Base-by-base conservation (phyloP, 2,888 invertebrate species). In the Microlaimidae sp. region DNA sequence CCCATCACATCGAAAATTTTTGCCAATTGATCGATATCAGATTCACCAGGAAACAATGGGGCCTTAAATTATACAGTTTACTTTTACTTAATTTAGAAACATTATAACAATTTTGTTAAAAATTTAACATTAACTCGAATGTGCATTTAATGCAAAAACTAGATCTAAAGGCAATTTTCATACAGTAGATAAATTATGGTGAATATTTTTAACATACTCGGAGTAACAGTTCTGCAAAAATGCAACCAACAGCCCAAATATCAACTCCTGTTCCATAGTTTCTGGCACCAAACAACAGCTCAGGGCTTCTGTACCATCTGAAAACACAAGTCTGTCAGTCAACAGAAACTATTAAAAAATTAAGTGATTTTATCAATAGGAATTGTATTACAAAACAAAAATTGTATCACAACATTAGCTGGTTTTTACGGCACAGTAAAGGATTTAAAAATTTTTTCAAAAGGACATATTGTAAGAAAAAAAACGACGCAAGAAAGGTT, bases 1-100 rank as follows among this genome's bases (percentile, higher is more conserved):
- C 97, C 97, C 61, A 95, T 77, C 28, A 87, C 86, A 73, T 84
- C 83, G 72, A 92, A 95, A 65, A 97, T 99, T 66, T 83, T 84
- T 0, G 85, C 84, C 42, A 99, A 74, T 69, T 99, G 97, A 74
- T 95, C 93, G 53, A 99, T 75, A 73, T 99, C 97, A 0, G 90
- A 84, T 64, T 95, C 95, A 4, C 95, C 95, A 1, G 93, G 89
- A 57, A 99, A 77, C 66, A 99, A 84, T 1, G 97, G 95, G 2
- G 83, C 81, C 74, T 75, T 60, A 21, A 58, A 28, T 27, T 41
- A 13, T 13, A 54, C 10, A n/a, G 25, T 17, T 13, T 28, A 38
- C n/a, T n/a, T n/a, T n/a, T n/a, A n/a, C n/a, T n/a, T n/a, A n/a
- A n/a, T n/a, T n/a, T n/a, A n/a, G n/a, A n/a, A n/a, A n/a, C n/a